Base-by-base conservation (phyloP, 2,888 invertebrate species). In the Calameuta pallipes region DNA sequence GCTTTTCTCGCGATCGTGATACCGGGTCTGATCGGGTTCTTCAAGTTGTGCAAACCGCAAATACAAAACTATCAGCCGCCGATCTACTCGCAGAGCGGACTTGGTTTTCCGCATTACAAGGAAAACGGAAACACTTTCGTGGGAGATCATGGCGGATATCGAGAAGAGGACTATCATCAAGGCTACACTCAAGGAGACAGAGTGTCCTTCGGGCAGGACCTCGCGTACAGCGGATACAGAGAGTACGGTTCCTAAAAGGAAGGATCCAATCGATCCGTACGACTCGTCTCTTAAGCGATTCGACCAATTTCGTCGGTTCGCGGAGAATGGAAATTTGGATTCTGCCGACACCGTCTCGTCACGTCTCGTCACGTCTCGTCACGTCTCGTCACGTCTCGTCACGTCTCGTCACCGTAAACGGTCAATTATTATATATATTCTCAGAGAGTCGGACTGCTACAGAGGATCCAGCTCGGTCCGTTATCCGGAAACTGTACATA, bases 1-100 rank as follows among this genome's bases (percentile, higher is more conserved):
- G 96, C 96, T 73, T 95, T 97, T 90, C 93, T 96, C 88, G 96
- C 96, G 15, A 94, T 97, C 41, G 94, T 96, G 69, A 92, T 97
- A 81, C 97, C 97, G 77, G 96, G 97, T 82, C 92, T 96, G 0
- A 96, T 97, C 86, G 97, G 96, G 41, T 97, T 96, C 92, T 96
- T 97, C 91, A 96, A 96, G 89, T 93, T 97, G 85, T 97, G 96
- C 93, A 96, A 96, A 85, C 96, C 96, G 0, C 93, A 94, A 84
- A 88, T 94, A 15, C 93, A 93, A 4, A 85, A 81, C 77, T 89
- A 89, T 80, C 88, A 91, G 74, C 90, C 90, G 0, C 95, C 95
- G 0, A 95, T 96, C 85, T 96, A 96, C 88, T 94, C 94, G 0
- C 94, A 95, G 0, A 95, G 95, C 75, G 96, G 96, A n/a, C 92